Evolutionary conservation across 2,888 invertebrate species (phyloP).

Genomic region (Craniophora ligustri): DNA sequence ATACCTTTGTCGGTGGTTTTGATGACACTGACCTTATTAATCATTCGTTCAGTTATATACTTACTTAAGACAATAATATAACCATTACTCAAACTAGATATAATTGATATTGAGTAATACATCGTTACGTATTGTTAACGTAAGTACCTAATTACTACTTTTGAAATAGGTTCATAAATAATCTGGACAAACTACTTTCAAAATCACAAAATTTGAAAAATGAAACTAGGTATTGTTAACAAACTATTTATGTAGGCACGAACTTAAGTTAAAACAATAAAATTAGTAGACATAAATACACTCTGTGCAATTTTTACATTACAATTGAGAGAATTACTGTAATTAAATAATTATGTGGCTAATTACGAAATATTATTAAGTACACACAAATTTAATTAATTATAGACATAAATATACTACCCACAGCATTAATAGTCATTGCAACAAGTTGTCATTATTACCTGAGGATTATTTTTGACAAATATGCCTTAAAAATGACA

Average conservation of each 20-base stretch:
- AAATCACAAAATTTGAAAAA: constrained; percentile 27
- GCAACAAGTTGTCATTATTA: constrained; percentile 84
- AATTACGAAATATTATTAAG: constrained; percentile 28
- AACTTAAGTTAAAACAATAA: constrained; percentile 57
- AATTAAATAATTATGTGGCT: constrained; percentile 40
- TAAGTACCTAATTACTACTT: constrained; percentile 22
- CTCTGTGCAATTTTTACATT: constrained; percentile 46
- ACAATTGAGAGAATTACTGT: constrained; percentile 36
- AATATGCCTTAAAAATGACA: constrained; percentile 69
- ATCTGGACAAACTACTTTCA: constrained; percentile 6
- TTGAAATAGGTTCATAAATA: constrained; percentile 9
- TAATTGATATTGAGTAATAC: neutral
- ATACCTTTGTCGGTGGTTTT: constrained; percentile 17
- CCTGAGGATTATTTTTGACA: constrained; percentile 24
- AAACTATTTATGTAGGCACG: constrained; percentile 60
- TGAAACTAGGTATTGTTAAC: constrained; percentile 58
- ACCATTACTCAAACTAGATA: constrained; percentile 23
- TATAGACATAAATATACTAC: constrained; percentile 63
- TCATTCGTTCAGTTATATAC: constrained; percentile 23
- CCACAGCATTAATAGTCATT: constrained; percentile 68
- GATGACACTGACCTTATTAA: constrained; percentile 9
- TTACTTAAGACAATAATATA: constrained; percentile 10
- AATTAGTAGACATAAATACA: constrained; percentile 59
- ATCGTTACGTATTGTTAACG: constrained; percentile 3
- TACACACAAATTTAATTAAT: constrained; percentile 36